Evolutionary conservation across 1,140 invertebrate species (phyloP), one percentile per base, ranked within the genome.

Genomic region (Hyles euphorbiae): DNA sequence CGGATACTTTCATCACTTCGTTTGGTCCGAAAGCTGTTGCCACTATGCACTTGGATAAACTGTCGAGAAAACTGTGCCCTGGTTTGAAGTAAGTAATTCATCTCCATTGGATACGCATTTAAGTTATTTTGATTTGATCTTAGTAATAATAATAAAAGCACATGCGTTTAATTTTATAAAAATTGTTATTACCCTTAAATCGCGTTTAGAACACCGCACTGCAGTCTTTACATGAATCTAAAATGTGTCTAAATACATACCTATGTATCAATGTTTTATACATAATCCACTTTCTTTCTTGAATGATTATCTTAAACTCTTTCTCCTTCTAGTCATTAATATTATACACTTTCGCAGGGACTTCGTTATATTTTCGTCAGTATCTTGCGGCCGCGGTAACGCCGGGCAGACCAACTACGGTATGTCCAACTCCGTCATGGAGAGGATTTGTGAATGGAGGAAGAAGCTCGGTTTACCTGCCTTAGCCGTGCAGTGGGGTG

Each of bases 371-470:
- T 98, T 98, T 83, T 98, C 96, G 1, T 97, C 95, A 50, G 94
- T 98, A 3, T 94, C 94, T 36, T 97, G 96, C 83, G 96, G 96
- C 5, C 91, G 95, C 51, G 97, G 97, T 60, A 98, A 98, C 83
- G 92, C 93, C 47, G 96, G 96, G 3, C 96, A 98, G 84, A 93
- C 94, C 0, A 98, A 97, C 83, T 98, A 98, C 80, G 97, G 93
- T 44, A 91, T 93, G 87, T 91, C 93, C 5, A 95, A 94, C 81
- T 94, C 93, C 0, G 86, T 93, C 8, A 94, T 95, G 93, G 94
- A 95, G 81, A 90, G 92, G 59, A 92, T 95, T 53, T 93, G 94
- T 67, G 93, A 94, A 70, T 67, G 82, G 65, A 86, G 93, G 34
- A 80, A 86, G 63, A 77, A 76, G 12, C 87, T 91, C 3, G 92